phyloP scores from a whole-genome alignment of 2,797 vertebrate genomes.

The Crocidura indochinensis region DNA sequence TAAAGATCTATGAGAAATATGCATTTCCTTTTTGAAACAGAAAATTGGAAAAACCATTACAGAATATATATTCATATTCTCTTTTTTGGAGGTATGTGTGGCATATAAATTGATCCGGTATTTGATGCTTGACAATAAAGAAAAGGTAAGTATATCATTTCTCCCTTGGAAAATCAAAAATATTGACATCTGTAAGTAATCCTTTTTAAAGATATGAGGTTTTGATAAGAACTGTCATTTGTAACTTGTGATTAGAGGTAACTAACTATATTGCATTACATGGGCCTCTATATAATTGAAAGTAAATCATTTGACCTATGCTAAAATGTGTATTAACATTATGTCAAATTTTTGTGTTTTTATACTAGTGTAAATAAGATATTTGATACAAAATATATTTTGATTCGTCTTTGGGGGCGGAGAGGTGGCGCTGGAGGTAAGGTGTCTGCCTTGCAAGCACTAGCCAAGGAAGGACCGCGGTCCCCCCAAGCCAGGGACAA shows the following conservation, averaged over 20 bases:
- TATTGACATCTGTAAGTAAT: not conserved
- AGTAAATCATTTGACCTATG: not conserved
- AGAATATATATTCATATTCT: conserved; percentile 66
- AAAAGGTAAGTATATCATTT: conserved; percentile 24
- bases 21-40: conserved; percentile 75
- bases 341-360: not conserved
- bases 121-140: accelerated
- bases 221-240: not conserved
- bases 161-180: not conserved
- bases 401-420: too few species aligned
- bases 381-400: too few species aligned
- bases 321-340: not conserved
- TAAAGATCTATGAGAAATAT: too few species aligned
- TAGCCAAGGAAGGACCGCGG: too few species aligned
- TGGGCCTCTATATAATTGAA: too few species aligned
- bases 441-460: too few species aligned
- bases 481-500: too few species aligned
- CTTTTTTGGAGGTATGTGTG: not conserved
- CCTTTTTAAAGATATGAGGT: not conserved
- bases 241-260: not conserved
- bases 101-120: not conserved
- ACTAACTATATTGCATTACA: too few species aligned
- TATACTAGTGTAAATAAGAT: too few species aligned
- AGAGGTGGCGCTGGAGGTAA: too few species aligned
- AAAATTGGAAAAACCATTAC: conserved; percentile 64